Conservation (phyloP, 2,888 invertebrate species). For the Cyaniris semiargus region DNA sequence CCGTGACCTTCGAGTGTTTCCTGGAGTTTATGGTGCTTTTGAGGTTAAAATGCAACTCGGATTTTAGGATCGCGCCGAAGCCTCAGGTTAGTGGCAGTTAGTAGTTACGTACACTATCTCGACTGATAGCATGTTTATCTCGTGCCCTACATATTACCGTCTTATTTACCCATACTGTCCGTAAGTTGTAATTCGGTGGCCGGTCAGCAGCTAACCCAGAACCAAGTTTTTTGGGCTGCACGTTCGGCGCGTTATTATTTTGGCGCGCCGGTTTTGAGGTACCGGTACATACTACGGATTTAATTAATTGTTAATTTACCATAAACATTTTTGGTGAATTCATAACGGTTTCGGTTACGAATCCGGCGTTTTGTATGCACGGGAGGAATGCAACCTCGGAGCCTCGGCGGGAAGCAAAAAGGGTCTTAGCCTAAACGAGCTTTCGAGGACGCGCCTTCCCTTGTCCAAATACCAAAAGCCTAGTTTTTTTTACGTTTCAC, state of each 20-base stretch:
- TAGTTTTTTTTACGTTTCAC: slow-evolving; percentile 2
- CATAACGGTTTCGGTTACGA: slow-evolving; percentile 34
- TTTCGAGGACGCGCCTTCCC: slow-evolving; percentile 64
- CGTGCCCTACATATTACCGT: slow-evolving; percentile 59
- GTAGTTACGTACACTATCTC: slow-evolving; percentile 62
- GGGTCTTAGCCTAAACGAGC: slow-evolving; percentile 62
- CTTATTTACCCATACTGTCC: slow-evolving; percentile 36
- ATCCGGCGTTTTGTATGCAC: slow-evolving; percentile 47
- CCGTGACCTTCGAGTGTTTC: slow-evolving; percentile 77
- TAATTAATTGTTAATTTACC: slow-evolving; percentile 14
- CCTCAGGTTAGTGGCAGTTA: slow-evolving; percentile 72
- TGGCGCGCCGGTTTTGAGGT: slow-evolving; percentile 11
- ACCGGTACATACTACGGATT: slow-evolving; percentile 2
- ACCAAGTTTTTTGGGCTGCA: not conserved
- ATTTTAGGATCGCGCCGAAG: slow-evolving; percentile 77
- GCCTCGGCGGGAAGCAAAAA: slow-evolving; percentile 64
- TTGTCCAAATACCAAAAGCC: slow-evolving; percentile 52
- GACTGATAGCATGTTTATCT: slow-evolving; percentile 63
- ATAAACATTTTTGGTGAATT: slow-evolving; percentile 6
- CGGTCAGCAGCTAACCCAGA: slow-evolving; percentile 22
- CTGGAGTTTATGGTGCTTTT: slow-evolving; percentile 73
- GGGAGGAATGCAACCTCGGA: slow-evolving; percentile 67
- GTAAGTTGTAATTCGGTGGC: slow-evolving; percentile 29
- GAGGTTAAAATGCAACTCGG: slow-evolving; percentile 80
- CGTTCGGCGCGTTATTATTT: not conserved